Conservation (phyloP, 2,888 invertebrate genomes). For the Helicoverpa assulta region DNA sequence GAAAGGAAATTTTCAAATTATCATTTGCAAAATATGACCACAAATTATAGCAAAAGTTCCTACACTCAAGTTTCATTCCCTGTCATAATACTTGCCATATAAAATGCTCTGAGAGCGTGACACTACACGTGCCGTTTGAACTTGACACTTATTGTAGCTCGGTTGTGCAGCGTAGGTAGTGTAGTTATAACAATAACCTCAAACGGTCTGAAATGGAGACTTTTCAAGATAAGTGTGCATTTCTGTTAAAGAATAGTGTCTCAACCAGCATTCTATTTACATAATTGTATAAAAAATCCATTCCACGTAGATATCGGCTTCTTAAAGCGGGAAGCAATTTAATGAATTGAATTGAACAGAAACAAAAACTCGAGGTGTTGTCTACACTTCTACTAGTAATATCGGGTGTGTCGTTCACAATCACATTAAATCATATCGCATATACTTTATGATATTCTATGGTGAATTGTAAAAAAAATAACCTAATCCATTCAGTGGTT, state of each 20-base stretch:
- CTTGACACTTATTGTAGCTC: neutral
- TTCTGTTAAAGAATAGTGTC: too few relatives aligned
- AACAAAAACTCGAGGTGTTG: neutral
- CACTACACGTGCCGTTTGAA: neutral
- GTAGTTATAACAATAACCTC: neutral
- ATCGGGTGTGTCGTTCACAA: too few relatives aligned
- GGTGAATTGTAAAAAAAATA: too few relatives aligned
- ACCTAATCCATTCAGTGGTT: too few relatives aligned
- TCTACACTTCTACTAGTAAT: too few relatives aligned
- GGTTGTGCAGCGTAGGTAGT: neutral
- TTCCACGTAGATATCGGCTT: neutral
- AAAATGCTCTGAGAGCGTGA: neutral
- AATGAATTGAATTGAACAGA: neutral
- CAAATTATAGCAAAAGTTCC: too few relatives aligned
- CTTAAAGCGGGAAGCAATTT: neutral
- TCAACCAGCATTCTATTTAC: slow-evolving; percentile 1
- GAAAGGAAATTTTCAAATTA: too few relatives aligned
- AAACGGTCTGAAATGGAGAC: neutral
- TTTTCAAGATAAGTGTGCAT: neutral
- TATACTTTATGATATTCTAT: too few relatives aligned
- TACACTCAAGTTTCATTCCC: neutral
- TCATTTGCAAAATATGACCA: too few relatives aligned
- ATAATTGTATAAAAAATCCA: slow-evolving; percentile 4
- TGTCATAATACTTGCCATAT: neutral
- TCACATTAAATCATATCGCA: too few relatives aligned